These are phyloP conservation scores for Paramormyrops hopkinsi DNA, from an alignment of 2,797 vertebrate species.

Conservation along the genomic window DNA sequence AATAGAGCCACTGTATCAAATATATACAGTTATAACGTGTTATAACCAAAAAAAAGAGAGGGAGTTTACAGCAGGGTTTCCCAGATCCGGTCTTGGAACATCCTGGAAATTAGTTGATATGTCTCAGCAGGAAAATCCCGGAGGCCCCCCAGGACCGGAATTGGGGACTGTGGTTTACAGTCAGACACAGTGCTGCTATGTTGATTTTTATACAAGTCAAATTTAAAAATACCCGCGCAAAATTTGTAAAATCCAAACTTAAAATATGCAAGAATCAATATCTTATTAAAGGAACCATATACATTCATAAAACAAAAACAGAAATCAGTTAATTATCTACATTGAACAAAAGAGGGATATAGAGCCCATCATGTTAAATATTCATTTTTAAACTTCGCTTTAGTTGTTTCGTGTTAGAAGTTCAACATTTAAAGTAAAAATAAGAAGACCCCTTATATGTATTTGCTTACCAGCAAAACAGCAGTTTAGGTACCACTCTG, in stretches of 20 bases:
- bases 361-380: not conserved
- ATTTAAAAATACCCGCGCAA: not conserved
- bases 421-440: not conserved
- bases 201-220: not conserved
- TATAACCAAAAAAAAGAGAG: not conserved
- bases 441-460: not conserved
- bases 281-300: not conserved
- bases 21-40: not conserved
- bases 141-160: not conserved
- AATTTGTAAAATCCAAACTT: not conserved
- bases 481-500: not conserved
- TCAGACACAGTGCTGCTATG: not conserved
- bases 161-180: not conserved
- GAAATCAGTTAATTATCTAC: not conserved
- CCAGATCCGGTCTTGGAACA: not conserved
- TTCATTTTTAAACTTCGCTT: not conserved
- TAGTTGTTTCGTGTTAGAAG: not conserved
- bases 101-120: not conserved
- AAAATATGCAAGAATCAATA: not conserved
- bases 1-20: not conserved
- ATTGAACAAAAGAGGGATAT: constrained; percentile 55
- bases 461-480: not conserved
- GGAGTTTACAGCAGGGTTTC: not conserved
- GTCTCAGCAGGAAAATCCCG: not conserved
- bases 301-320: not conserved